Conservation (phyloP, 2,113 vertebrate genomes). For the Pomatostomus ruficeps region DNA sequence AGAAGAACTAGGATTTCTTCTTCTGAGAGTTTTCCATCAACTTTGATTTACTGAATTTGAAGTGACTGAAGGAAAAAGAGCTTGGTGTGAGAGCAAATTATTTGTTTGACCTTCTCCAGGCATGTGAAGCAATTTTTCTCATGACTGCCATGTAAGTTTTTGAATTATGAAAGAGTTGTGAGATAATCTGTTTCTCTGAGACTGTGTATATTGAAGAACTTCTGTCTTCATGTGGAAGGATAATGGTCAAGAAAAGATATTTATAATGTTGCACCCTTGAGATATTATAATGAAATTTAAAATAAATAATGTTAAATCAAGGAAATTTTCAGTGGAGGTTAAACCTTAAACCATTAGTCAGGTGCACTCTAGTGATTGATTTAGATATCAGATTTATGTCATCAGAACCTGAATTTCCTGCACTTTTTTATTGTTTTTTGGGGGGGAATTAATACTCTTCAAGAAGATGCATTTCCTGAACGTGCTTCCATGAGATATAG, state of each 20-base stretch:
- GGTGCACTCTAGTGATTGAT: neutral
- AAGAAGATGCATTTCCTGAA: neutral
- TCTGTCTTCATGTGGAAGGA: neutral
- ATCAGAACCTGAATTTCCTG: neutral
- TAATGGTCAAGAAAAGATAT: neutral
- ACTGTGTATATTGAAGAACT: neutral
- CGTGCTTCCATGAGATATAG: neutral
- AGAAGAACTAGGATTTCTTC: neutral
- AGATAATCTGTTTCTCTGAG: neutral
- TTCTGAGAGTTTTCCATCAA: neutral
- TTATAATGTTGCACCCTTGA: neutral
- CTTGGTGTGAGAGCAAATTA: neutral
- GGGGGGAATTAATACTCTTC: neutral
- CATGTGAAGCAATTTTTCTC: neutral
- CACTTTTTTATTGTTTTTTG: rapidly evolving
- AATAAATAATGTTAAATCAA: neutral
- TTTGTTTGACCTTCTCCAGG: neutral
- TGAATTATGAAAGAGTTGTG: neutral
- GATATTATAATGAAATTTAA: neutral
- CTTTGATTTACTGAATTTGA: neutral
- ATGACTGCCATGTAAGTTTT: neutral
- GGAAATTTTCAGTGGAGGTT: neutral
- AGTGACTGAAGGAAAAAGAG: neutral
- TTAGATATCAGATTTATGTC: neutral
- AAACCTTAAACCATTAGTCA: neutral